A percentile compares a stretch with the other conserved stretches of the same genome.
phyloP scores from a whole-genome alignment of 2,888 invertebrate species.

The Mesorhabditis sp. region DNA sequence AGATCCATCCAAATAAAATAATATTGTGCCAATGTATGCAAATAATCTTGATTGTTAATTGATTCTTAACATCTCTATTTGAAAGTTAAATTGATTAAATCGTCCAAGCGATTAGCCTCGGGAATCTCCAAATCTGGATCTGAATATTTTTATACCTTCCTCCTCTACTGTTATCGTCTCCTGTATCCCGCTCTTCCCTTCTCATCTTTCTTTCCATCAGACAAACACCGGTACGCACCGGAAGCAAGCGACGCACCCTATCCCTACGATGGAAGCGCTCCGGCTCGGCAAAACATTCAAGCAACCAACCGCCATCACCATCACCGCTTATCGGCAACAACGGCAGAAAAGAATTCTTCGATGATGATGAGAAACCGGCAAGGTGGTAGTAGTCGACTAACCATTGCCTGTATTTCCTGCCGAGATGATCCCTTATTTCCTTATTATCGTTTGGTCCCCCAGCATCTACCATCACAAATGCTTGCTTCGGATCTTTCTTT shows the following conservation, averaged over 20 bases:
- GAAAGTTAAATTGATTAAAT: no score
- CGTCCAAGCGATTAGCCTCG: background rate
- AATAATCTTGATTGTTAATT: no score
- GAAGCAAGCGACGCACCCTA: slow-evolving; percentile 14
- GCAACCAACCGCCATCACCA: background rate
- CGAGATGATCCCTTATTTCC: background rate
- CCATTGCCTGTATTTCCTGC: background rate
- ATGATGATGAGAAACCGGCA: background rate
- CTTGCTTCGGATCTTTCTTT: no score
- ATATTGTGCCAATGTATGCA: no score
- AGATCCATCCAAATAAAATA: no score
- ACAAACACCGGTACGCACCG: background rate
- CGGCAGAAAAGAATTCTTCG: background rate
- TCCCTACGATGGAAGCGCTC: slow-evolving; percentile 18
- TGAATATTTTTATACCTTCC: no score
- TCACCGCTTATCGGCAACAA: background rate
- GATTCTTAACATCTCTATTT: no score
- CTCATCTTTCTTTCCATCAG: background rate
- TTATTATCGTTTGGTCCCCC: background rate
- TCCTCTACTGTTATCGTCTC: no score
- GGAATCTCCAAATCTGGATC: background rate
- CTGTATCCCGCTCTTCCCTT: background rate
- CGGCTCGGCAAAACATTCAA: background rate
- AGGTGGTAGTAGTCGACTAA: background rate
- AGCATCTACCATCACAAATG: background rate